These are phyloP conservation scores for Brachionus rotundiformis DNA, from an alignment of 1,140 invertebrate species.

Conservation along the genomic window DNA sequence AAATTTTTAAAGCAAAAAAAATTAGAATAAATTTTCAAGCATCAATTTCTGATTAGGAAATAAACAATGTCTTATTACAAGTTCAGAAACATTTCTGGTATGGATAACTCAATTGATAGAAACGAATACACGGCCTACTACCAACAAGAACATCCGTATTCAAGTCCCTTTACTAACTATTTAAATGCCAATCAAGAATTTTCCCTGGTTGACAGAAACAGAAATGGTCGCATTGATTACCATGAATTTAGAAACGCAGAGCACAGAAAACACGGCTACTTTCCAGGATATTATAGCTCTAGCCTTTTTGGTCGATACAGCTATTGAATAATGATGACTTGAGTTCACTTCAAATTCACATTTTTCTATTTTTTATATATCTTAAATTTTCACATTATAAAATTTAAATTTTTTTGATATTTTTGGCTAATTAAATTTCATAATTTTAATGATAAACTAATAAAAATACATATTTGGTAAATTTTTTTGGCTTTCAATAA, in stretches of 20 bases:
- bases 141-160: neutral
- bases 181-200: neutral
- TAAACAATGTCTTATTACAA: neutral
- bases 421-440: too few relatives aligned
- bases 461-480: too few relatives aligned
- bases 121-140: neutral
- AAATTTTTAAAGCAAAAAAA: too few relatives aligned
- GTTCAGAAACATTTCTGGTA: slow-evolving; percentile 17
- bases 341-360: too few relatives aligned
- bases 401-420: too few relatives aligned
- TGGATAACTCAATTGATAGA: slow-evolving; percentile 10
- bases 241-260: slow-evolving; percentile 8
- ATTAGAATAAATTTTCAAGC: too few relatives aligned
- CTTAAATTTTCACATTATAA: too few relatives aligned
- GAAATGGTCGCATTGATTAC: slow-evolving; percentile 23
- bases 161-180: neutral
- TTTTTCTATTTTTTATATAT: too few relatives aligned
- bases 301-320: neutral
- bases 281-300: neutral
- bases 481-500: too few relatives aligned
- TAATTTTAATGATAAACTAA: too few relatives aligned
- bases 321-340: neutral
- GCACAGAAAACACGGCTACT: neutral
- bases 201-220: neutral
- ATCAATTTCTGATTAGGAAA: too few relatives aligned